Evolutionary conservation across 1,140 invertebrate species (phyloP), one percentile per base, ranked within the genome.

Genomic region (Conus ventricosus): DNA sequence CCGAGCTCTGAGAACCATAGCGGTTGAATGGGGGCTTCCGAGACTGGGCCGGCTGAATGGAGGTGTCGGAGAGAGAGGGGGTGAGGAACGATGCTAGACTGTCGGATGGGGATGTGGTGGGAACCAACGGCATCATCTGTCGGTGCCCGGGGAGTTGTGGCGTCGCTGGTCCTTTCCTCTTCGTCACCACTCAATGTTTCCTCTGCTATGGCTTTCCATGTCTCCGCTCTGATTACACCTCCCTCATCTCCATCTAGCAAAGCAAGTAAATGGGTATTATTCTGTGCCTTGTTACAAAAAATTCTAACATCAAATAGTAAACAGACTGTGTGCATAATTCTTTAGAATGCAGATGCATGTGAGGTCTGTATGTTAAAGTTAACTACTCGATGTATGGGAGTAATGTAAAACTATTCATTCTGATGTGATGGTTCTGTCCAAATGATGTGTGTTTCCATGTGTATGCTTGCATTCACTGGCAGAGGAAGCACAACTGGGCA

Each of bases 151-250:
- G 76, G 80, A 7, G 76, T 81, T 57, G 78, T n/a, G 80, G 17
- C n/a, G 27, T 57, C 55, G 13, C 39, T 67, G 75, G 78, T 83
- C 15, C 63, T 25, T 10, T 51, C 71, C 27, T 53, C 60, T 55
- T 84, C 82, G 6, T 89, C 87, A 53, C 87, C 89, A n/a, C 88
- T 87, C 39, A 90, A 54, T 6, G 76, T 60, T 71, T 67, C 57
- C 53, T 91, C 89, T 25, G 71, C 88, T n/a, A 92, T 91, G 20
- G 88, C 83, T 85, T 90, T 91, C 91, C 91, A 92, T 63, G 91
- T 91, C 55, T 92, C 90, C 25, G 91, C 91, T 80, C 67, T 71
- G 25, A 92, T 92, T 7, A 78, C 23, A 23, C 67, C 83, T n/a
- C 60, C 39, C 53, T 85, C 85, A 13, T 67, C 80, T 54, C 86